Conservation (phyloP, 2,797 vertebrate genomes). For the Notoglanidium macrostoma region DNA sequence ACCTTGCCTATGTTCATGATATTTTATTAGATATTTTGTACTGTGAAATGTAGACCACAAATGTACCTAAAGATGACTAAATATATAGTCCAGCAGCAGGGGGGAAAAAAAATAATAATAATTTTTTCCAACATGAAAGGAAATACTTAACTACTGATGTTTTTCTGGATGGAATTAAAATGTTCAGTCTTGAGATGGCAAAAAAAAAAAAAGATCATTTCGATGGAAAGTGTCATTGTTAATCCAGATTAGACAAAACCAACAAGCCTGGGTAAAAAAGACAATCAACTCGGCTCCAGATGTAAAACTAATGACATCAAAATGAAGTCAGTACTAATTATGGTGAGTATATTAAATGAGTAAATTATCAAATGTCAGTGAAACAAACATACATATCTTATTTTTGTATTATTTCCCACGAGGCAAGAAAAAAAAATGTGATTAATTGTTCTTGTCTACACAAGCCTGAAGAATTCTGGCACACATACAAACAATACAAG, state of each 20-base stretch:
- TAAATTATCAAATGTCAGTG: neutral
- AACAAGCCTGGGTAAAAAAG: neutral
- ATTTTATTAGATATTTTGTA: neutral
- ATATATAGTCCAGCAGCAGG: neutral
- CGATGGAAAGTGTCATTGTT: neutral
- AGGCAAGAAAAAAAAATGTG: neutral
- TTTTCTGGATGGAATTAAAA: neutral
- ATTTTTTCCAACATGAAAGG: neutral
- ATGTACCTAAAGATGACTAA: neutral
- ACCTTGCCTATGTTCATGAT: neutral
- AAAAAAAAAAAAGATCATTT: neutral
- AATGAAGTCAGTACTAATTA: neutral
- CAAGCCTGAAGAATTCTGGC: neutral
- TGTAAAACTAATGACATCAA: neutral
- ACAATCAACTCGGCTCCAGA: neutral
- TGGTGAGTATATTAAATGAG: neutral
- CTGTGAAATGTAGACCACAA: too few relatives aligned
- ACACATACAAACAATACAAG: neutral
- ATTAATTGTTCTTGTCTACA: neutral
- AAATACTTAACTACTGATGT: neutral
- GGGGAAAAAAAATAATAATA: too few relatives aligned
- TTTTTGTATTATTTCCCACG: neutral
- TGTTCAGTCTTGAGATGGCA: too few relatives aligned
- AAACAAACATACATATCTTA: neutral
- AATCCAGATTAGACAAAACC: neutral